A percentile compares a stretch with the other conserved stretches of the same genome.
Conservation (phyloP, 2,113 vertebrate species). For the Globicephala melas region DNA sequence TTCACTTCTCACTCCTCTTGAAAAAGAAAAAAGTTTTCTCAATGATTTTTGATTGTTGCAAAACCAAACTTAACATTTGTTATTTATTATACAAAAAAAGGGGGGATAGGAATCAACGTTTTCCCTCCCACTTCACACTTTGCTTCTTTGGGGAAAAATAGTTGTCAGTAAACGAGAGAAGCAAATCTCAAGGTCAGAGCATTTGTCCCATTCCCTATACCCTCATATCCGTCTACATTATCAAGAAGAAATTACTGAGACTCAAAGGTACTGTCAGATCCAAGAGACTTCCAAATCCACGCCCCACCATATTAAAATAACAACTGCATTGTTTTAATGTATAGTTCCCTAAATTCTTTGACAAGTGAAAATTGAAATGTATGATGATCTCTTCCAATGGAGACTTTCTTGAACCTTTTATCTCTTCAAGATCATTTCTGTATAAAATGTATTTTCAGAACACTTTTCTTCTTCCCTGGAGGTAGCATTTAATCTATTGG, state of each 20-base stretch:
- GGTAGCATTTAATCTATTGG: not conserved
- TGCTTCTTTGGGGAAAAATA: not conserved
- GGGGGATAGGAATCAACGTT: not conserved
- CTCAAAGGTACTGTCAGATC: not conserved
- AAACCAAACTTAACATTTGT: not conserved
- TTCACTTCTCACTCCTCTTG: not conserved
- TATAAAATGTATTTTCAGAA: not conserved
- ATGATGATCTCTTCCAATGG: not conserved
- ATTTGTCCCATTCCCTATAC: not conserved
- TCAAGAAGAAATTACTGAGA: not conserved
- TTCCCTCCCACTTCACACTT: not conserved
- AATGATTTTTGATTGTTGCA: not conserved
- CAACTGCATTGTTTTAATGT: not conserved
- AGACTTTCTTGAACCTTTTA: not conserved
- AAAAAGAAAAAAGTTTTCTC: not conserved
- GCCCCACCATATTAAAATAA: not conserved
- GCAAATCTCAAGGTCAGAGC: not conserved
- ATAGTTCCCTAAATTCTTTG: not conserved
- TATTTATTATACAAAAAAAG: not conserved
- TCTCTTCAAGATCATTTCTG: not conserved
- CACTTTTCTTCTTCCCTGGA: not conserved
- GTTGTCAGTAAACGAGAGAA: not conserved
- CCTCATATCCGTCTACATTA: not conserved
- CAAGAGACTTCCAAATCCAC: not conserved
- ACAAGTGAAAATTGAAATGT: not conserved